Percentiles rank a stretch among this genome's conserved stretches.
Evolutionary conservation across 2,888 invertebrate species (phyloP).

Genomic region (Steinernema hermaphroditum): DNA sequence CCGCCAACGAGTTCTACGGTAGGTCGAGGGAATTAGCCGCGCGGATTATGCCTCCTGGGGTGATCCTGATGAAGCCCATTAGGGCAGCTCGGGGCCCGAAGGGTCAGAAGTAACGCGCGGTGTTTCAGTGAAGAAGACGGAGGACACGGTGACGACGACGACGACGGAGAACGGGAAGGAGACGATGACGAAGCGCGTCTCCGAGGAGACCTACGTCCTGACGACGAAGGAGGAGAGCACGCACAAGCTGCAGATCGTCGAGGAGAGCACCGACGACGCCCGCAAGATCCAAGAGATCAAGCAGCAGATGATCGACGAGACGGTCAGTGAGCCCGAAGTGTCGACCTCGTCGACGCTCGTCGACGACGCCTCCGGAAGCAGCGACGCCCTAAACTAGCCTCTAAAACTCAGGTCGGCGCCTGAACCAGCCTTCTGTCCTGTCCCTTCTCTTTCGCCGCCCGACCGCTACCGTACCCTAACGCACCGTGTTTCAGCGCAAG

Average conservation of each 20-base stretch:
- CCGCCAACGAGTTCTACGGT: constrained; percentile 2
- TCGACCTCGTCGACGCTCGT: constrained; percentile 26
- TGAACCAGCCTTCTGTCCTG: not conserved
- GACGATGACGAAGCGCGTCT: constrained; percentile 22
- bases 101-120: too few species aligned
- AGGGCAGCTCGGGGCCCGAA: too few species aligned
- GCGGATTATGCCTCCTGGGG: not conserved
- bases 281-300: constrained; percentile 34
- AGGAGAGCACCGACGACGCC: not conserved
- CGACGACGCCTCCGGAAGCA: not conserved
- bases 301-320: constrained; percentile 30
- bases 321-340: constrained; percentile 32
- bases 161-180: constrained; percentile 25
- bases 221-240: not conserved
- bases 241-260: constrained; percentile 9
- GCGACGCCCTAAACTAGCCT: constrained; percentile 21
- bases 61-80: too few species aligned
- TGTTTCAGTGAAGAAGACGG: constrained; percentile 11
- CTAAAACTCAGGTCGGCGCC: not conserved
- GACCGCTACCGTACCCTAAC: not conserved
- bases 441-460: not conserved
- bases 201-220: not conserved
- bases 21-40: not conserved
- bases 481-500: not conserved
- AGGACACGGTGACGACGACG: not conserved